Conservation (phyloP, 2,888 invertebrate genomes). For the Calliopum simillimum region DNA sequence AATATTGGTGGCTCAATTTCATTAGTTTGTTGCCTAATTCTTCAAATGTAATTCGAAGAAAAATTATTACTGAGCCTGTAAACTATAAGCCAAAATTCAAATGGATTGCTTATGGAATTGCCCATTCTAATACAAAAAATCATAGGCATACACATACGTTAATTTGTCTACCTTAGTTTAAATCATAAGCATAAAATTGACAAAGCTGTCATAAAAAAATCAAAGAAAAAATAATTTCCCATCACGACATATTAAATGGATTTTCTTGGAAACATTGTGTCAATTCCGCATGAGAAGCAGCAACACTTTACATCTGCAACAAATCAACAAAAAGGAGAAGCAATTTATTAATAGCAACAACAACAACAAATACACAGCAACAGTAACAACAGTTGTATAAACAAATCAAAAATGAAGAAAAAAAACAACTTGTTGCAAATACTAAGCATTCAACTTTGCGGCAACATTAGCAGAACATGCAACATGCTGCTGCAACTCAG, state of each 20-base stretch:
- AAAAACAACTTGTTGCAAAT: slow-evolving; percentile 29
- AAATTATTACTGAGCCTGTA: too few species aligned
- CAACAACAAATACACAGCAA: background rate
- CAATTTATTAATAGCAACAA: slow-evolving; percentile 7
- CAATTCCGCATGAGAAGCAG: background rate
- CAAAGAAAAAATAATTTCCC: background rate
- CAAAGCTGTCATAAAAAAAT: too few species aligned
- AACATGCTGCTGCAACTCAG: background rate
- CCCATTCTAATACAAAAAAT: too few species aligned
- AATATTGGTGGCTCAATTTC: too few species aligned
- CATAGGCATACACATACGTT: too few species aligned
- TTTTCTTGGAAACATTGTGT: slow-evolving; percentile 19
- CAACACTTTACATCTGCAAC: slow-evolving; percentile 11
- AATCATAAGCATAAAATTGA: too few species aligned
- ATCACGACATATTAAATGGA: background rate
- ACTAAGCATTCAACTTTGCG: slow-evolving; percentile 7
- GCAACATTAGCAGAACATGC: background rate
- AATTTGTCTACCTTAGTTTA: too few species aligned
- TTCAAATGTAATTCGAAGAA: too few species aligned
- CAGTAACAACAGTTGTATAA: background rate
- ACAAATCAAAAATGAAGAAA: background rate
- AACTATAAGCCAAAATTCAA: too few species aligned
- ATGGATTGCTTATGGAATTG: too few species aligned
- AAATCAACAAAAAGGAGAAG: background rate
- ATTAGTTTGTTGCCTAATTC: too few species aligned